Evolutionary conservation across 2,113 vertebrate species (phyloP).

Genomic region (Eleginops maclovinus): DNA sequence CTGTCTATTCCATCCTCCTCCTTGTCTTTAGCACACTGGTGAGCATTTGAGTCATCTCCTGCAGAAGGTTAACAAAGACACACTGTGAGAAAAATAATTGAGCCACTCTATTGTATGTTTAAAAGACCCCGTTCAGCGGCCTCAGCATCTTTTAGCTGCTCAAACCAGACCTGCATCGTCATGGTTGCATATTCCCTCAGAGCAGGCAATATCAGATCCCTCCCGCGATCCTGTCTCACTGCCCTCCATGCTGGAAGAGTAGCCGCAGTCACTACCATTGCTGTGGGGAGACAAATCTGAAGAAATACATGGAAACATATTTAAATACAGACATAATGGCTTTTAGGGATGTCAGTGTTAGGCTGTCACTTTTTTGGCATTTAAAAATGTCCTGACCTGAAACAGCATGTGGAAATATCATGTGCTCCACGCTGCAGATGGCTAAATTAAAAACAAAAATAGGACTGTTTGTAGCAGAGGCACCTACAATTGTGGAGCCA

Average conservation of each 20-base stretch:
- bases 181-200: constrained; percentile 97
- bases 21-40: constrained; percentile 90
- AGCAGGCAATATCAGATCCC: constrained; percentile 95
- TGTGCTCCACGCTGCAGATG: too few species aligned
- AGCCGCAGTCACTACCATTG: constrained; percentile 95
- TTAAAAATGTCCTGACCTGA: too few species aligned
- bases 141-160: not conserved
- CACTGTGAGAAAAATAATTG: not conserved
- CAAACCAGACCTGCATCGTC: constrained; percentile 89
- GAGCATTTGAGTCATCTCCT: constrained; percentile 88
- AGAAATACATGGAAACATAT: not conserved
- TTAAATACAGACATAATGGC: not conserved
- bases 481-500: too few species aligned
- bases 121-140: not conserved
- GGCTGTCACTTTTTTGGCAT: too few species aligned
- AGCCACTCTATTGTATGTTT: not conserved
- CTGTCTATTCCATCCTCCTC: constrained; percentile 92
- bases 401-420: too few species aligned
- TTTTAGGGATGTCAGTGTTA: too few species aligned
- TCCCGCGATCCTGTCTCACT: constrained; percentile 94
- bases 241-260: constrained; percentile 97
- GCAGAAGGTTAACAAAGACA: constrained; percentile 35
- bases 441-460: not conserved
- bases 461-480: not conserved
- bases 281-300: constrained; percentile 90